Percentiles rank a stretch among this genome's conserved stretches.
Evolutionary conservation across 2,797 vertebrate genomes (phyloP).

Genomic region (Diglossa cyanea): DNA sequence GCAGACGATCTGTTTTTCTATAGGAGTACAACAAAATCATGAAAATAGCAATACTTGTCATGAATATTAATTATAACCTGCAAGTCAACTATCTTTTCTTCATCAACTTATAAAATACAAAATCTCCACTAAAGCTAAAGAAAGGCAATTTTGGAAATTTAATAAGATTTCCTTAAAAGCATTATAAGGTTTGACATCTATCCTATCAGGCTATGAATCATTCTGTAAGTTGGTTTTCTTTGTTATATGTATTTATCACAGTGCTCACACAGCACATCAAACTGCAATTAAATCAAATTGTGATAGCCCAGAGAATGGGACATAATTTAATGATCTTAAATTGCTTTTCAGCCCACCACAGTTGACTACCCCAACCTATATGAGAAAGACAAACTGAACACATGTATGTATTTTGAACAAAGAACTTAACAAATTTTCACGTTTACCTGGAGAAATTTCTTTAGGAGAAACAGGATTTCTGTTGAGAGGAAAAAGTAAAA

Average conservation of each 20-base stretch:
- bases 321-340: background rate
- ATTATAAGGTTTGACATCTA: background rate
- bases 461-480: background rate
- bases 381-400: background rate
- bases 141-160: background rate
- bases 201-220: background rate
- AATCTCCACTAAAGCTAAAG: background rate
- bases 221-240: background rate
- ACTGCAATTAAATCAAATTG: background rate
- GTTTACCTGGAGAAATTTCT: constrained; percentile 62
- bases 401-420: fast-evolving
- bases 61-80: background rate
- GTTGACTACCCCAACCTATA: background rate
- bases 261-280: background rate
- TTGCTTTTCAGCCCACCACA: background rate
- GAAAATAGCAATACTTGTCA: background rate
- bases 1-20: background rate
- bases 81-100: background rate
- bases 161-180: background rate
- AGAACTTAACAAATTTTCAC: background rate
- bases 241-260: background rate
- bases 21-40: background rate
- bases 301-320: background rate
- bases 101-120: background rate
- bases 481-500: constrained; percentile 2